Percentiles rank a stretch among this genome's conserved stretches.
Conservation (phyloP, 1,140 invertebrate species). For the Bactericera cockerelli region DNA sequence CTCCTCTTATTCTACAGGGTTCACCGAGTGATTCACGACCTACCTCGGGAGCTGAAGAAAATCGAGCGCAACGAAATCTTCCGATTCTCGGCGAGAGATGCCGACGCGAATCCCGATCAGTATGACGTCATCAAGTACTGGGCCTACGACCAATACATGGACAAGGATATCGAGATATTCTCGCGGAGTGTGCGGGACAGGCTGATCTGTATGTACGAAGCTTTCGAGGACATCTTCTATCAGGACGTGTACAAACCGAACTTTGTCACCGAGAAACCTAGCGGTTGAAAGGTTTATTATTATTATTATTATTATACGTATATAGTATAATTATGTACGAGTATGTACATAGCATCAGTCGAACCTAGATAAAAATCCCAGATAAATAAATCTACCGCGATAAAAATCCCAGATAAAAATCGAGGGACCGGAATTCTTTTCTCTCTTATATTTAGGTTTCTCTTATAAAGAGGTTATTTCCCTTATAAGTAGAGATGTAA, state of each 20-base stretch:
- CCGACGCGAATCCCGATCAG: neutral
- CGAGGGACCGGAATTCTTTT: too few species aligned
- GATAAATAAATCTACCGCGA: too few species aligned
- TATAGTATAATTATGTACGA: too few species aligned
- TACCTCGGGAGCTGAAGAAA: neutral
- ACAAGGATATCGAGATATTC: neutral
- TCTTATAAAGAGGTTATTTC: too few species aligned
- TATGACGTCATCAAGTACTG: neutral
- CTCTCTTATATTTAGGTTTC: too few species aligned
- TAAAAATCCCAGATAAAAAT: too few species aligned
- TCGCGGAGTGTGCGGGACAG: neutral
- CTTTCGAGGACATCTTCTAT: neutral
- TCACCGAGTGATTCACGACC: neutral
- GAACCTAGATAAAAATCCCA: too few species aligned
- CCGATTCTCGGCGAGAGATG: neutral
- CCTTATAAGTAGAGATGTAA: too few species aligned
- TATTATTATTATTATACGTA: too few species aligned
- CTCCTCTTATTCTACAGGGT: neutral
- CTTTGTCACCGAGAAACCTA: neutral
- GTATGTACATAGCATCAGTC: too few species aligned
- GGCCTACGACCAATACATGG: neutral
- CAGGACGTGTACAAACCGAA: conserved; percentile 4
- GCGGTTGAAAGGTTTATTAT: too few species aligned
- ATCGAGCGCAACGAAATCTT: neutral
- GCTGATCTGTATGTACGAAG: conserved; percentile 1